Evolutionary conservation across 2,888 invertebrate species (phyloP), one percentile per base, ranked within the genome.

Genomic region (Sphinx pinastri): DNA sequence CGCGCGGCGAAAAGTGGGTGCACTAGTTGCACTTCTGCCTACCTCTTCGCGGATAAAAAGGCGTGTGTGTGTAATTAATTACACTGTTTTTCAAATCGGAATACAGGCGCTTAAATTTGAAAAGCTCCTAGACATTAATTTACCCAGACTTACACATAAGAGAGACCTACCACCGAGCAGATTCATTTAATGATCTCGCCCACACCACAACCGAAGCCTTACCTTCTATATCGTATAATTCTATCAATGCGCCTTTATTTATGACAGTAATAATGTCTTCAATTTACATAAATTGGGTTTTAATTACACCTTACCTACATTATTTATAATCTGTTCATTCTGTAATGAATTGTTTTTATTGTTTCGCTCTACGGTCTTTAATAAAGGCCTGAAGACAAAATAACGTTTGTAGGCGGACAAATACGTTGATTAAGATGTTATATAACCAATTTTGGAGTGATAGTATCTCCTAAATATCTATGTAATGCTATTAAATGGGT

Each of bases 261-360:
- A 89, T 84, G 77, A 76, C 55, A 67, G 82, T 78, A 85, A 84
- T 88, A 86, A 88, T 82, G 80, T 81, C 80, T 85, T 85, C 81
- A 80, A 84, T 86, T 83, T 83, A 80, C 82, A 87, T 88, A 86
- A 87, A 88, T 87, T 76, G 77, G 71, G 74, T 75, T 84, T 82
- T 88, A 88, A 88, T 88, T 87, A 84, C 76, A 84, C 69, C 80
- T 82, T 83, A 76, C 72, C 73, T 74, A 72, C 63, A 49, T 63
- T 75, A 75, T 81, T 80, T 81, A 79, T 79, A 77, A 79, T 75
- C 72, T 75, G 71, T 76, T 73, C 73, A 68, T 73, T 78, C 76
- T 75, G 71, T 75, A 73, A 69, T 67, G 54, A 49, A 71, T 70
- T 67, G 57, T 67, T 57, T 31, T 70, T 66, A 58, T 57, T 63